Evolutionary conservation across 37 sponge, comb jelly and placozoan species (phyloP).

Genomic region (Theonella swinhoei): DNA sequence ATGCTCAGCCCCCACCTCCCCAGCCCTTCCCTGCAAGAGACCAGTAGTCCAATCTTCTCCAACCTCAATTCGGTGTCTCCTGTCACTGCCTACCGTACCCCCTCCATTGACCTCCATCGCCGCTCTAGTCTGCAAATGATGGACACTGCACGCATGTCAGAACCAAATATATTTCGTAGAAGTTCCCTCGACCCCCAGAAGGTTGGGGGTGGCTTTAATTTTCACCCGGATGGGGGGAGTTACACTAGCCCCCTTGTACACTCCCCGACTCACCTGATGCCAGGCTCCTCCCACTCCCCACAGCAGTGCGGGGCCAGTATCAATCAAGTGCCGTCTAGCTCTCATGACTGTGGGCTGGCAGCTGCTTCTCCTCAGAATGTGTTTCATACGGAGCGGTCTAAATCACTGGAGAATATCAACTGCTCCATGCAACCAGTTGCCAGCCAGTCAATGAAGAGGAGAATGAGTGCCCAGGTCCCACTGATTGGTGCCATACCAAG

Average conservation of each 20-base stretch:
- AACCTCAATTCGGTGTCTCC: slow-evolving; percentile 1
- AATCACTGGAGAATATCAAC: slow-evolving; percentile 50
- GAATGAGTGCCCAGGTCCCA: not conserved
- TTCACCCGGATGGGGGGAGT: not conserved
- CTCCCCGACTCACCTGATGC: not conserved
- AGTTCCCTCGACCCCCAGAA: slow-evolving; percentile 34
- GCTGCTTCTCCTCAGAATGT: not conserved
- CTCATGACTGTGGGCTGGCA: not conserved
- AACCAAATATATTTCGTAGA: slow-evolving; percentile 46
- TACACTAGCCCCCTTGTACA: not conserved
- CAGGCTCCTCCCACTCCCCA: not conserved
- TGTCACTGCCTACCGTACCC: slow-evolving; percentile 19
- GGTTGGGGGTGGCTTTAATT: not conserved
- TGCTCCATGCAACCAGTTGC: not conserved
- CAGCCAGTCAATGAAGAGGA: slow-evolving; percentile 10
- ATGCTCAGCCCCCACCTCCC: slow-evolving; percentile 31
- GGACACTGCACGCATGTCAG: slow-evolving; percentile 48
- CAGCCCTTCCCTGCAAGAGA: slow-evolving; percentile 12
- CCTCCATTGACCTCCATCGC: slow-evolving; percentile 35
- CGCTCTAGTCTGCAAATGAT: slow-evolving; percentile 36
- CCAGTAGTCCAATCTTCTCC: slow-evolving; percentile 19
- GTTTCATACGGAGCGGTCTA: slow-evolving; percentile 22
- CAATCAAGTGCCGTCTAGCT: not conserved
- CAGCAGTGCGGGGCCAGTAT: not conserved
- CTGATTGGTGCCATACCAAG: not conserved